Conservation (phyloP, 2,888 invertebrate species). For the Drosophila multiciliata region DNA sequence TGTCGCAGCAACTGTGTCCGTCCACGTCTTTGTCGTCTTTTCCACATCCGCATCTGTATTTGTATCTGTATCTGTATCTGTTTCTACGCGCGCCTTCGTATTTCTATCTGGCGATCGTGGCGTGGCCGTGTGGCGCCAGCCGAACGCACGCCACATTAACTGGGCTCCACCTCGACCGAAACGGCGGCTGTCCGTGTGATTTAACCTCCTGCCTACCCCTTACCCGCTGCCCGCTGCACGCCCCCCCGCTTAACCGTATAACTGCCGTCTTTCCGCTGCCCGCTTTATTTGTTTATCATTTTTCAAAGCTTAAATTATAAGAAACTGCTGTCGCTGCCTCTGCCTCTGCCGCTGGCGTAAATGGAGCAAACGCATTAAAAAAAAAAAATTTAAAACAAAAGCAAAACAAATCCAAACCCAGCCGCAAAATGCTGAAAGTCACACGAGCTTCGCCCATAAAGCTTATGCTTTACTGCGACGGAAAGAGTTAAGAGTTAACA, state of each 20-base stretch:
- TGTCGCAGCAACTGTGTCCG: conserved; percentile 21
- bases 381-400: conserved; percentile 19
- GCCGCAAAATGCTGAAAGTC: conserved; percentile 24
- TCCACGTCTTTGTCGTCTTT: conserved; percentile 9
- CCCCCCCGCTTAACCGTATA: neutral
- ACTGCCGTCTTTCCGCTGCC: neutral
- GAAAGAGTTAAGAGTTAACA: conserved; percentile 6
- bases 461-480: neutral
- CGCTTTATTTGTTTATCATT: conserved; percentile 76
- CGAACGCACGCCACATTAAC: conserved; percentile 77
- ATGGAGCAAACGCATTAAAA: conserved; percentile 71
- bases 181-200: conserved; percentile 61
- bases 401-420: neutral
- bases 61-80: conserved; percentile 45
- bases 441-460: conserved; percentile 50
- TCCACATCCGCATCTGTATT: conserved; percentile 16
- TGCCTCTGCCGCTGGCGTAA: conserved; percentile 45
- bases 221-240: conserved; percentile 3
- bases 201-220: conserved; percentile 34
- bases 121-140: conserved; percentile 69
- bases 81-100: conserved; percentile 13
- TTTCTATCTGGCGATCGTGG: conserved; percentile 44
- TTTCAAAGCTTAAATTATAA: conserved; percentile 72
- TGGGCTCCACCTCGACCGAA: conserved; percentile 31
- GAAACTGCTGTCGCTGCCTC: conserved; percentile 14